These are phyloP conservation scores for Chlorops oryzae DNA, from an alignment of 1,140 invertebrate species.

Conservation along the genomic window DNA sequence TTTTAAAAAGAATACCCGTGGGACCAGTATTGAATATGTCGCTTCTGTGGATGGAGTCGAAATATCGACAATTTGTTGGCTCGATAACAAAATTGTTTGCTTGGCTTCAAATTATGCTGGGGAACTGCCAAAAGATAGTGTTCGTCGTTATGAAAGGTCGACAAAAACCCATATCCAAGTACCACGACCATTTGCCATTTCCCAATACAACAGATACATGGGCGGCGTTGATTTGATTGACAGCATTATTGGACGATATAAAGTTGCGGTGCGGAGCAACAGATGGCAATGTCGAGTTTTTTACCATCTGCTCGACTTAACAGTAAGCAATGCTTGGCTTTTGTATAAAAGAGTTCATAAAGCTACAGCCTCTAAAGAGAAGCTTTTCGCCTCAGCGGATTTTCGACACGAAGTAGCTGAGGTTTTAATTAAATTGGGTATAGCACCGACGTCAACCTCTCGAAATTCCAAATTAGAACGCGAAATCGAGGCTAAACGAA, in stretches of 20 bases:
- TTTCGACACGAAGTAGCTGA: slow-evolving; percentile 25
- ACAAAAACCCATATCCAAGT: neutral
- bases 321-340: slow-evolving; percentile 33
- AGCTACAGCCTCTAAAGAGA: slow-evolving; percentile 8
- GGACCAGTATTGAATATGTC: neutral
- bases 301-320: slow-evolving; percentile 27
- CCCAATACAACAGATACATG: slow-evolving; percentile 25
- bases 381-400: slow-evolving; percentile 15
- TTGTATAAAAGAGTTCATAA: slow-evolving; percentile 28
- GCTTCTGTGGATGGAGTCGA: neutral
- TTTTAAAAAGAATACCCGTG: neutral
- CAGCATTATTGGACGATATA: slow-evolving; percentile 29
- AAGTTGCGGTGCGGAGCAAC: slow-evolving; percentile 27
- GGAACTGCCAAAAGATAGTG: neutral
- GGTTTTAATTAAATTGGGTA: no score
- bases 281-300: neutral
- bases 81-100: neutral
- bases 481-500: no score
- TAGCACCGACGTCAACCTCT: no score
- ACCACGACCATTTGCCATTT: no score
- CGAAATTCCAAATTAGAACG: no score
- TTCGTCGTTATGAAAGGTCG: neutral
- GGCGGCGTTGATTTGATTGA: slow-evolving; percentile 36
- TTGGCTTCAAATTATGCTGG: neutral
- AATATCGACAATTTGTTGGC: neutral